Conservation (phyloP, 1,140 invertebrate species). For the Listronotus bonariensis region DNA sequence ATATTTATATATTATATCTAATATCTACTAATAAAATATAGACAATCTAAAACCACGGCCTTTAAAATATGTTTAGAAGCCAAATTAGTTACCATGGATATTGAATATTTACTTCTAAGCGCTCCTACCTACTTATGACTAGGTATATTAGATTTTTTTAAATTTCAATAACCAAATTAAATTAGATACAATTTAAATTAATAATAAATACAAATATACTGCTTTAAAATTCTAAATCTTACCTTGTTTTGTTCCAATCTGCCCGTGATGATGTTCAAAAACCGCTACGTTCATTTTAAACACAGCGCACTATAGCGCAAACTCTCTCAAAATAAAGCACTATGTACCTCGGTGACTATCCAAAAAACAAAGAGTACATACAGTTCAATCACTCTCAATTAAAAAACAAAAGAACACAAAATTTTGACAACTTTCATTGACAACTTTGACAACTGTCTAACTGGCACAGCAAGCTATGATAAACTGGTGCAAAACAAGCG, state of each 20-base stretch:
- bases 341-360: too few species aligned
- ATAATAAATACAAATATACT: not conserved
- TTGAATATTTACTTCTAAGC: too few species aligned
- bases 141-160: too few species aligned
- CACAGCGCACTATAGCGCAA: not conserved
- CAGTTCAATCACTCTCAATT: not conserved
- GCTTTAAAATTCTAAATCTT: not conserved
- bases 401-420: not conserved
- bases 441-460: slow-evolving; percentile 18
- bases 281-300: slow-evolving; percentile 9
- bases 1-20: too few species aligned
- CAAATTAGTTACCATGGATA: too few species aligned
- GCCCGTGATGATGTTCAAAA: slow-evolving; percentile 9
- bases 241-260: slow-evolving; percentile 9
- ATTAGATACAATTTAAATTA: too few species aligned
- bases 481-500: slow-evolving; percentile 36
- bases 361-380: not conserved
- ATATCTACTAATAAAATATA: too few species aligned
- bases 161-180: too few species aligned
- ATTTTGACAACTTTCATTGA: slow-evolving; percentile 6
- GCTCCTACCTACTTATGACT: too few species aligned
- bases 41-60: too few species aligned
- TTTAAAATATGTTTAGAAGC: too few species aligned
- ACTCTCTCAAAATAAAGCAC: too few species aligned
- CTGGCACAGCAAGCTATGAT: slow-evolving; percentile 18